These are phyloP conservation scores for Sipha flava DNA, from an alignment of 1,140 invertebrate species.

Conservation along the genomic window DNA sequence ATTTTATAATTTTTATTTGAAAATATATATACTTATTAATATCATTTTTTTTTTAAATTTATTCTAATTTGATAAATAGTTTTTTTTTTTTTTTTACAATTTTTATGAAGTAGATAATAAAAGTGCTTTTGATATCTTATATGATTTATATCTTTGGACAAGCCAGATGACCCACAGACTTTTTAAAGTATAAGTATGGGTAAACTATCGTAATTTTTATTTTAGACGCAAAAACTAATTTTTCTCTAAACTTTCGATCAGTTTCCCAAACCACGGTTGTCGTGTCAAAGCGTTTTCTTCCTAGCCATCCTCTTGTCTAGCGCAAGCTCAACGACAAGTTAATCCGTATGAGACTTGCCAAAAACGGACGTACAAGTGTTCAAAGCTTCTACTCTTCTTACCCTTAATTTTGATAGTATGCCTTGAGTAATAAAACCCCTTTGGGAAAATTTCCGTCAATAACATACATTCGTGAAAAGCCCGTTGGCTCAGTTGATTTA, in stretches of 20 bases:
- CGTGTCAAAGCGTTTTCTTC: background rate
- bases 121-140: no score
- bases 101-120: no score
- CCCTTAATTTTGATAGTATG: background rate
- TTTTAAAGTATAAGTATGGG: background rate
- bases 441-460: background rate
- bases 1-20: no score
- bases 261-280: slow-evolving; percentile 12
- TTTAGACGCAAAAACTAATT: slow-evolving; percentile 8
- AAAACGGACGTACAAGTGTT: slow-evolving; percentile 28
- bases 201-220: background rate
- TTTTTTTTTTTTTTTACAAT: no score
- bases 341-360: slow-evolving; percentile 24
- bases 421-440: background rate
- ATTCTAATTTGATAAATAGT: no score
- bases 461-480: background rate
- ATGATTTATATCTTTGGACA: background rate
- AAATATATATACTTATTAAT: no score
- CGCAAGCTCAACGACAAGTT: slow-evolving; percentile 22
- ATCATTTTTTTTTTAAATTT: no score
- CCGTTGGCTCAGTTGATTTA: background rate
- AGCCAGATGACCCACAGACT: background rate
- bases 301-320: slow-evolving; percentile 7
- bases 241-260: slow-evolving; percentile 11
- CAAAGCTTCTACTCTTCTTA: slow-evolving; percentile 1